Evolutionary conservation across 2,113 vertebrate species (phyloP).

Genomic region (Xiphias gladius): DNA sequence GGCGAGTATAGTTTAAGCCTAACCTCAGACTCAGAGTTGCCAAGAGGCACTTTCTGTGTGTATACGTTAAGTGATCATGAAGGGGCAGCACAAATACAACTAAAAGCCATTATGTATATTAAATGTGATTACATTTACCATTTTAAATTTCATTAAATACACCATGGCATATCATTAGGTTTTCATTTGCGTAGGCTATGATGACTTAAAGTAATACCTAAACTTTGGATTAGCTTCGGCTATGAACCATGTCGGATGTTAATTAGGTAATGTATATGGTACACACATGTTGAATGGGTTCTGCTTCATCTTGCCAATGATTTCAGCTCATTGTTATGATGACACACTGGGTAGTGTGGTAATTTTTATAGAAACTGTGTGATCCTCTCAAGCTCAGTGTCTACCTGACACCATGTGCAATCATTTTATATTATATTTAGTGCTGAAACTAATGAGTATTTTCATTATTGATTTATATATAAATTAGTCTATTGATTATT

Average conservation of each 20-base stretch:
- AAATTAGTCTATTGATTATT: neutral
- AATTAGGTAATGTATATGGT: constrained; percentile 39
- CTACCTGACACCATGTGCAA: neutral
- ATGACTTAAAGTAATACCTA: constrained; percentile 46
- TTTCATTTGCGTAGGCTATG: constrained; percentile 32
- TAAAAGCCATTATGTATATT: constrained; percentile 18
- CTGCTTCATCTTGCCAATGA: constrained; percentile 4
- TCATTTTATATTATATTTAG: neutral
- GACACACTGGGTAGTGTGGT: neutral
- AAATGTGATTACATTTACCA: constrained; percentile 51
- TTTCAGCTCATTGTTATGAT: constrained; percentile 11
- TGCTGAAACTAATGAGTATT: neutral
- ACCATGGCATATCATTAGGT: constrained; percentile 37
- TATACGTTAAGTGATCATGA: constrained; percentile 38
- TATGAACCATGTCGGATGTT: constrained; percentile 59
- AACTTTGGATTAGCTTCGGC: constrained; percentile 56
- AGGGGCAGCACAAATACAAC: constrained; percentile 27
- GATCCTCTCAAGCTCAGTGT: neutral
- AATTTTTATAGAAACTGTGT: neutral
- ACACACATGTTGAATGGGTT: constrained; percentile 20
- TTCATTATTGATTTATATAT: neutral
- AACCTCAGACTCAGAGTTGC: neutral
- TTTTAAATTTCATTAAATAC: constrained; percentile 61
- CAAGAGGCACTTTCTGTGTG: constrained; percentile 33
- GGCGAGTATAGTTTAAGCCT: neutral